Conservation (phyloP, 1,140 invertebrate genomes). For the Dolichoris vasculosae region DNA sequence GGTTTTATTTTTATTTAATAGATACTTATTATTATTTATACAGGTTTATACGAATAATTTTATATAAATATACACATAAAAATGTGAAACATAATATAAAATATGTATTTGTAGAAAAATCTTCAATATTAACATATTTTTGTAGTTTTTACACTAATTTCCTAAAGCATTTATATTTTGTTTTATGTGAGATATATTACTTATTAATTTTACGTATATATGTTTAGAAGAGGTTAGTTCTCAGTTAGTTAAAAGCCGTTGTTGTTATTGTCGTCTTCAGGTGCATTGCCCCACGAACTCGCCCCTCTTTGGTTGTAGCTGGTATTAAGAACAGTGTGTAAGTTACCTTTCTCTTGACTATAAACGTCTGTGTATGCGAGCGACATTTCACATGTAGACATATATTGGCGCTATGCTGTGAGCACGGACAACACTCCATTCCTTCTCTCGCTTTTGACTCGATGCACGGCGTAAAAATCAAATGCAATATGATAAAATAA, state of each 20-base stretch:
- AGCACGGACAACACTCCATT: background rate
- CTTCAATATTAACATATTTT: too few species aligned
- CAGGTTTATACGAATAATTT: too few species aligned
- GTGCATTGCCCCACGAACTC: conserved; percentile 64
- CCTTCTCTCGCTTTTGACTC: conserved; percentile 4
- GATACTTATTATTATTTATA: too few species aligned
- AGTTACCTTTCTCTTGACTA: conserved; percentile 53
- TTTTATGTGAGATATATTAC: background rate
- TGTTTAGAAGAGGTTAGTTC: background rate
- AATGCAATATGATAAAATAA: background rate
- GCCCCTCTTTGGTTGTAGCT: conserved; percentile 2
- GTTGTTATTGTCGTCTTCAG: conserved; percentile 64
- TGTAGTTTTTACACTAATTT: background rate
- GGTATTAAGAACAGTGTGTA: background rate
- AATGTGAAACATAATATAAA: too few species aligned
- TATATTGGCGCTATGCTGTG: background rate
- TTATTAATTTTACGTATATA: background rate
- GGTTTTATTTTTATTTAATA: too few species aligned
- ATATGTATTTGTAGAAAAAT: too few species aligned
- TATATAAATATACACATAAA: too few species aligned
- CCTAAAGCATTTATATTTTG: background rate
- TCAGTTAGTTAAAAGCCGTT: conserved; percentile 36
- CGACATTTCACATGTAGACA: conserved; percentile 55
- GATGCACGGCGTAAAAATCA: conserved; percentile 23
- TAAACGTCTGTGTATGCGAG: conserved; percentile 30